phyloP scores from a whole-genome alignment of 1,140 invertebrate genomes.

The Aphaenogaster floridana region DNA sequence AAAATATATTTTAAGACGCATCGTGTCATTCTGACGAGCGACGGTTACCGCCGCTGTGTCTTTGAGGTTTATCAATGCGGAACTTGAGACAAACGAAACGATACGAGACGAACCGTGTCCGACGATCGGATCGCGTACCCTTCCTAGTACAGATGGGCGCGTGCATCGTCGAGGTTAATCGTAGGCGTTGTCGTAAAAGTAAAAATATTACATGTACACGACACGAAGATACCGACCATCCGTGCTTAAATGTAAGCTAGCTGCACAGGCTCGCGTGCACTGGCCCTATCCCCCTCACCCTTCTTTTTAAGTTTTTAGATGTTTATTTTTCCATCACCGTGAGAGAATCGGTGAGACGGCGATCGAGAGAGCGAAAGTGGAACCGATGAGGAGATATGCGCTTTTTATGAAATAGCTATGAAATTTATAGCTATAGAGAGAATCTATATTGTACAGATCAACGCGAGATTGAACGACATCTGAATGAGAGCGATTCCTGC shows the following conservation, averaged over 20 bases:
- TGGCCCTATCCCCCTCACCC: constrained; percentile 50
- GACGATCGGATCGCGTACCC: constrained; percentile 31
- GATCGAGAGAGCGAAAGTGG: constrained; percentile 43
- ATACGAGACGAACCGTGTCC: neutral
- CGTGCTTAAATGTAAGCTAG: constrained; percentile 70
- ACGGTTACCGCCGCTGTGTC: neutral
- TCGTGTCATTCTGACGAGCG: constrained; percentile 41
- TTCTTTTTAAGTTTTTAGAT: constrained; percentile 84
- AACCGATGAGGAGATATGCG: constrained; percentile 52
- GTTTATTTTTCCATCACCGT: constrained; percentile 80
- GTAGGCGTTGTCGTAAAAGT: constrained; percentile 29
- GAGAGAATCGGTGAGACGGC: constrained; percentile 32
- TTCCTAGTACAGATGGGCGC: neutral
- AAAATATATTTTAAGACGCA: constrained; percentile 62
- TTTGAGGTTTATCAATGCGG: neutral
- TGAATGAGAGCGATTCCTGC: constrained; percentile 62
- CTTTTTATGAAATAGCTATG: constrained; percentile 58
- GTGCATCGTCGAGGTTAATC: constrained; percentile 41
- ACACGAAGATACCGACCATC: constrained; percentile 60
- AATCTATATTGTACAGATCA: constrained; percentile 66
- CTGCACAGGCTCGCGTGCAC: constrained; percentile 65
- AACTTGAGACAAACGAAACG: neutral
- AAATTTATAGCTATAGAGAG: constrained; percentile 12
- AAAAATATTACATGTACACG: constrained; percentile 46
- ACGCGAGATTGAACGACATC: constrained; percentile 47